Evolutionary conservation across 1,140 invertebrate species (phyloP).

Genomic region (Watersipora subatra): DNA sequence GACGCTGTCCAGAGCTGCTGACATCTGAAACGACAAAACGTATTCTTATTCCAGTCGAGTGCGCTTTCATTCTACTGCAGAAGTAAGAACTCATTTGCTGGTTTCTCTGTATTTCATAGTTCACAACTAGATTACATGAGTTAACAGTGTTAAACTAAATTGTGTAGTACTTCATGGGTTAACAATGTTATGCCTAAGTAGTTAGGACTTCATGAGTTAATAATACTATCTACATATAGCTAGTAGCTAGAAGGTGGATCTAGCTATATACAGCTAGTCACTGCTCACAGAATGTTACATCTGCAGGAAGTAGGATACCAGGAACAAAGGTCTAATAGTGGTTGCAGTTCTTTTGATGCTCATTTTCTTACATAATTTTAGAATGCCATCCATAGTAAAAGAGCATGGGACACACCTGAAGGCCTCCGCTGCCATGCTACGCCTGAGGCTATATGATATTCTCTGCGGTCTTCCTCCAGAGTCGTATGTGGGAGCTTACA

Average conservation of each 20-base stretch:
- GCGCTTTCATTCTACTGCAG: constrained; percentile 79
- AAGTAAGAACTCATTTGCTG: constrained; percentile 52
- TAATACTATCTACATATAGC: neutral
- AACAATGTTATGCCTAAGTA: neutral
- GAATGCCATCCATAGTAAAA: constrained; percentile 70
- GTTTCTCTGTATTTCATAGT: no score
- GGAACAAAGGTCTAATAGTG: no score
- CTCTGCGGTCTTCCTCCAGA: constrained; percentile 66
- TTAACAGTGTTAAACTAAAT: neutral
- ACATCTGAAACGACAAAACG: constrained; percentile 78
- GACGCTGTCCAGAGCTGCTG: constrained; percentile 69
- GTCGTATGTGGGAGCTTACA: constrained; percentile 55
- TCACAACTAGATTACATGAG: no score
- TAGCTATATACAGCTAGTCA: no score
- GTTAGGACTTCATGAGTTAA: neutral
- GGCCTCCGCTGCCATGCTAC: constrained; percentile 78
- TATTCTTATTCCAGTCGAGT: constrained; percentile 78
- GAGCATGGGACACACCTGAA: constrained; percentile 84
- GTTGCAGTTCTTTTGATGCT: no score
- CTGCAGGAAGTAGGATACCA: no score
- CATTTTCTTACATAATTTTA: constrained; percentile 32
- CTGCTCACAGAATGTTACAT: no score
- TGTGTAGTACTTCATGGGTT: neutral
- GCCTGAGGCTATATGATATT: constrained; percentile 78
- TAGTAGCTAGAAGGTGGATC: no score